Conservation (phyloP, 2,888 invertebrate genomes). For the Pimpla rufipes region DNA sequence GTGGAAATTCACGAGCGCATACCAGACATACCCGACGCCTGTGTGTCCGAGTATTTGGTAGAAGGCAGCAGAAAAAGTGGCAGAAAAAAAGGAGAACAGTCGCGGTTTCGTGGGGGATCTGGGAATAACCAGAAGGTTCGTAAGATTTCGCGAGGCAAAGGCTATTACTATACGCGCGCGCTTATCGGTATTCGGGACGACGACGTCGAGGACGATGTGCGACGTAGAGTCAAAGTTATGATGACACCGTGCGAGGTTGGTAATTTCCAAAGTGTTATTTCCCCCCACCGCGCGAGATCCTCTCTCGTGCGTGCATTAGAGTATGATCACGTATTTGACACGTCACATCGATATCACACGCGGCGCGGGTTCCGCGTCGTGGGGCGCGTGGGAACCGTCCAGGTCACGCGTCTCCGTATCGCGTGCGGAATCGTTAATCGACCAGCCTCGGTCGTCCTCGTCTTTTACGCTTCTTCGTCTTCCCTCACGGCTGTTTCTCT, state of each 20-base stretch:
- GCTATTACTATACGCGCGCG: neutral
- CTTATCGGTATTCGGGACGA: constrained; percentile 65
- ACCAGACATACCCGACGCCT: neutral
- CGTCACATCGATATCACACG: constrained; percentile 79
- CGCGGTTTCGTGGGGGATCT: constrained; percentile 25
- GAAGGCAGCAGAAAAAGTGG: constrained; percentile 4
- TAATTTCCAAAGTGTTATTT: constrained; percentile 75
- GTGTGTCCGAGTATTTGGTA: neutral
- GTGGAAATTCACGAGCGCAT: constrained; percentile 14
- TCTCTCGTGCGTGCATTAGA: constrained; percentile 76
- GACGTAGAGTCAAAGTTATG: constrained; percentile 49
- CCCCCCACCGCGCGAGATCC: constrained; percentile 4
- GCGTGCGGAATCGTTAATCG: constrained; percentile 82
- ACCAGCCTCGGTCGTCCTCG: constrained; percentile 66
- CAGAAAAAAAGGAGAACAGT: constrained; percentile 13
- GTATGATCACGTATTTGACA: constrained; percentile 83
- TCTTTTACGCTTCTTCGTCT: constrained; percentile 50
- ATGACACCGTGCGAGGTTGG: constrained; percentile 70
- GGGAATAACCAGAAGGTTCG: constrained; percentile 67
- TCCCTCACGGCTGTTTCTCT: constrained; percentile 33
- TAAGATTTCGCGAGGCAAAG: constrained; percentile 48
- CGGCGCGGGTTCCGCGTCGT: constrained; percentile 78
- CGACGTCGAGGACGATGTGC: constrained; percentile 36
- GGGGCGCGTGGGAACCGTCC: constrained; percentile 83
- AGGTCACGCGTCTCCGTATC: constrained; percentile 82